Evolutionary conservation across 2,797 vertebrate genomes (phyloP), one percentile per base, ranked within the genome.

Genomic region (Phrynocephalus guinanensis): DNA sequence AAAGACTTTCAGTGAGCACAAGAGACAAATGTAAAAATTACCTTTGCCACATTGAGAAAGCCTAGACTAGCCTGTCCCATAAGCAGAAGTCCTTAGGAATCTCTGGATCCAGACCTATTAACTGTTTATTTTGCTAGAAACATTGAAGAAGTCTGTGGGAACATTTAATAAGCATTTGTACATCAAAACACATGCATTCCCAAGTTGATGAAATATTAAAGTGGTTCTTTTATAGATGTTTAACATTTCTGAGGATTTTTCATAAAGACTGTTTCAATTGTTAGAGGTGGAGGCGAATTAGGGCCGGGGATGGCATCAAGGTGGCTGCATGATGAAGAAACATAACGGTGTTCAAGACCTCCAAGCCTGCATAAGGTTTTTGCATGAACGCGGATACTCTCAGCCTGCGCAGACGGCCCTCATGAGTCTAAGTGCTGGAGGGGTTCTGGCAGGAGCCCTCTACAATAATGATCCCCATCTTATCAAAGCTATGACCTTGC

Each of bases 241-340:
- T 67, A 38, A 5, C 5, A 1, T 85, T 91, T 91, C 76, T 33
- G 50, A 82, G 80, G 15, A 56, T 92, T 75, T 30, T 90, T 70
- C 66, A 22, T 56, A 22, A 83, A 68, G 50, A 77, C 90, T 86
- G 18, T 67, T 93, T 90, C 95, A 56, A 11, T 92, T 96, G 94
- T 77, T 96, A 97, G 97, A 87, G 97, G 97, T 91, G 99, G 99
- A 92, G 98, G 98, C 86, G 99, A 99, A 95, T 90, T 96, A 33
- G 99, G 99, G 99, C 88, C 97, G 98, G 77, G 92, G 94, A 30
- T 99, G 99, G 99, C 98, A 99, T 78, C 96, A 95, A 89, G 97
- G 96, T 79, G 98, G 98, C 72, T 92, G 97, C 52, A 95, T 97
- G 86, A 95, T 96, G 56, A 97, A 97, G 90, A 99, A 99, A 95